Conservation (phyloP, 1,140 invertebrate species). For the Bombus pyrosoma region DNA sequence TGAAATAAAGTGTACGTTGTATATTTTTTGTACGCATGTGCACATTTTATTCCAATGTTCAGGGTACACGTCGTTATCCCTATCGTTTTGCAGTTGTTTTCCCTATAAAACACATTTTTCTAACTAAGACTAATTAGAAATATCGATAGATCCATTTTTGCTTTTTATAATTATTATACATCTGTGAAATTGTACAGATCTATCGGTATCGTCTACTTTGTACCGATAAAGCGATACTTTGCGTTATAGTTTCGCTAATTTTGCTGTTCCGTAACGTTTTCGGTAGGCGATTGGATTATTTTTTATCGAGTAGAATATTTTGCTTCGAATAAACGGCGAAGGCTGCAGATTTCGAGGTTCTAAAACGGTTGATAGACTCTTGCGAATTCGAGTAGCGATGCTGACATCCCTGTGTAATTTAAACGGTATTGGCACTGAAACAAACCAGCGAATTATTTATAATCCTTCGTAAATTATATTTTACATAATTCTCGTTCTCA, state of each 20-base stretch:
- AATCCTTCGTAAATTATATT: too few relatives aligned
- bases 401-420: background rate
- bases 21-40: conserved; percentile 77
- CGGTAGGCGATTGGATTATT: too few relatives aligned
- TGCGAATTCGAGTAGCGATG: background rate
- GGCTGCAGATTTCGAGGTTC: background rate
- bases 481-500: background rate
- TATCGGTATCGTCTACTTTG: too few relatives aligned
- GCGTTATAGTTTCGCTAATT: too few relatives aligned
- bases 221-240: too few relatives aligned
- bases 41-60: conserved; percentile 62
- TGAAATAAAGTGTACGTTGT: conserved; percentile 78
- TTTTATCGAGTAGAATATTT: background rate
- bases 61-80: conserved; percentile 48
- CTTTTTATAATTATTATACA: too few relatives aligned
- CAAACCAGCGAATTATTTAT: background rate
- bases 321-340: too few relatives aligned
- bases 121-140: too few relatives aligned
- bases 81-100: background rate
- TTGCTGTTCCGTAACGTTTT: background rate
- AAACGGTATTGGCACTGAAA: conserved; percentile 48
- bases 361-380: background rate
- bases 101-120: background rate
- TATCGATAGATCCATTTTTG: too few relatives aligned
- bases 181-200: too few relatives aligned